Base-by-base conservation (phyloP, 2,888 invertebrate species). In the Diarsia rubi region DNA sequence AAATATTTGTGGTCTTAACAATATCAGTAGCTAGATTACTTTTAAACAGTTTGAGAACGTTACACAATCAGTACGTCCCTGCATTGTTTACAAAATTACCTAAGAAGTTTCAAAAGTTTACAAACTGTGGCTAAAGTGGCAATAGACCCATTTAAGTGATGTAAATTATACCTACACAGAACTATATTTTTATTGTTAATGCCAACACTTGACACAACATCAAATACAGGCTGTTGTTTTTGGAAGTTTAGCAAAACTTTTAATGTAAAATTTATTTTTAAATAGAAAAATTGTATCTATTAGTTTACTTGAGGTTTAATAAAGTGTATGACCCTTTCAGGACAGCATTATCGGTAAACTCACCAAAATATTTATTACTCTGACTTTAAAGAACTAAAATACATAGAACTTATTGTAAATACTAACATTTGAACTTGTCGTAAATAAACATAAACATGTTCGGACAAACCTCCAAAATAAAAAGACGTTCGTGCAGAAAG, bases 21-120 rank as follows among this genome's bases (percentile, higher is more conserved):
- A 70, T 70, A 68, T 49, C 64, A 68, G 69, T 74, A 49, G 75
- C 24, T 69, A 54, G 57, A 71, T 82, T 75, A 75, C 42, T 71
- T 74, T 71, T 73, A 62, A 47, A 74, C 67, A 45, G 42, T 60
- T 81, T 73, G 63, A 37, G 69, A 77, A 64, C 63, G 27, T 49
- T 73, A 63, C 27, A 45, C 62, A 49, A 62, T 66, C 54, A 73
- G 44, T 45, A 11, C 57, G 49, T 14, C 14, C 6, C 1, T 42
- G 24, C 3, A 37, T n/a, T 65, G 27, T 45, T 60, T 63, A 57
- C 54, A 64, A 68, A 74, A 21, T 52, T 45, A 45, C 27, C 3
- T 63, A 60, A 0, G n/a, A 45, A 47, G n/a, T 37, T 77, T 3
- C 11, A 52, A 69, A 37, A 27, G 45, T 52, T 69, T 42, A 31